These are phyloP conservation scores for Sphaeridia pumilis DNA, from an alignment of 2,888 invertebrate species.

Conservation along the genomic window DNA sequence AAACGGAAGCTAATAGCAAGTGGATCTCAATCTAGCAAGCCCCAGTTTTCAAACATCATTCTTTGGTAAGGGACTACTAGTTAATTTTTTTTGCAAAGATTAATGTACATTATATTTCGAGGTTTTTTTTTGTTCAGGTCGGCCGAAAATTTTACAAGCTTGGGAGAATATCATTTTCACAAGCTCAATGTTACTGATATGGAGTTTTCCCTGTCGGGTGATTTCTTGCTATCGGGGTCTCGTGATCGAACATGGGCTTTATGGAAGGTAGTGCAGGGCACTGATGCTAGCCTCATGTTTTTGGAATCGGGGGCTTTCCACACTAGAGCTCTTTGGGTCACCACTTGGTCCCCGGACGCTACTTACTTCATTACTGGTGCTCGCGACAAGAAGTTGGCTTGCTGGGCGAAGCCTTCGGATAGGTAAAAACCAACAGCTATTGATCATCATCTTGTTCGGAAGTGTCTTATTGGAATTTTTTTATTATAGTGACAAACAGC, in stretches of 20 bases:
- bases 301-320: constrained; percentile 47
- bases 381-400: constrained; percentile 65
- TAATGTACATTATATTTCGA: too few relatives aligned
- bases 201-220: constrained; percentile 73
- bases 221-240: constrained; percentile 73
- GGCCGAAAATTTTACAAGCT: constrained; percentile 59
- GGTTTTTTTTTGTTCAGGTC: constrained; percentile 50
- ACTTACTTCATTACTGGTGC: constrained; percentile 75
- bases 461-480: too few relatives aligned
- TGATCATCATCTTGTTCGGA: too few relatives aligned
- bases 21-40: constrained; percentile 65
- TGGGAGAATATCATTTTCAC: constrained; percentile 63
- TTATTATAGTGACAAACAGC: constrained; percentile 19
- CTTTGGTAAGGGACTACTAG: constrained; percentile 60
- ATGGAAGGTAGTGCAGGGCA: constrained; percentile 21
- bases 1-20: constrained; percentile 70
- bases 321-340: constrained; percentile 86
- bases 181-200: constrained; percentile 85
- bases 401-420: constrained; percentile 43
- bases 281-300: constrained; percentile 23
- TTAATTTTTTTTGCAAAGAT: too few relatives aligned
- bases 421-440: too few relatives aligned
- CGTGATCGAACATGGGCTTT: constrained; percentile 72
- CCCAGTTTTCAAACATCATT: constrained; percentile 74
- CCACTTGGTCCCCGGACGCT: constrained; percentile 77